Conservation (phyloP, 2,888 invertebrate genomes). For the Cryptus armator region DNA sequence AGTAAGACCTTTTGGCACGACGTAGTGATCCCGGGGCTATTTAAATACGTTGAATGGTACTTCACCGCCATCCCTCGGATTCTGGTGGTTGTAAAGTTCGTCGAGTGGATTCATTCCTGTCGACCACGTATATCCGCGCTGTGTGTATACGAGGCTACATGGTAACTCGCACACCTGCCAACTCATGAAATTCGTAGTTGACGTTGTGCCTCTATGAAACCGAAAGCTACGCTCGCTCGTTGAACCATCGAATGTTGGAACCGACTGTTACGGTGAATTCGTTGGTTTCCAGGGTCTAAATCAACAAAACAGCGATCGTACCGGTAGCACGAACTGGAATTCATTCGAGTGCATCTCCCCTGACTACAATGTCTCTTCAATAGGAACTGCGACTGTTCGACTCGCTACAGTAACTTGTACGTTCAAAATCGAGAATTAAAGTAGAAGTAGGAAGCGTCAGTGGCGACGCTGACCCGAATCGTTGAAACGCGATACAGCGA, state of each 20-base stretch:
- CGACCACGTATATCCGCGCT: neutral
- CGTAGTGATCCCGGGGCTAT: slow-evolving; percentile 34
- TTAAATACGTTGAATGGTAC: slow-evolving; percentile 50
- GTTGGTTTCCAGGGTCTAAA: neutral
- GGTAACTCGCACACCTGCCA: slow-evolving; percentile 10
- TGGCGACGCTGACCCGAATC: slow-evolving; percentile 40
- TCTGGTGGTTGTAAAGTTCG: slow-evolving; percentile 30
- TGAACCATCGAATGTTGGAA: neutral
- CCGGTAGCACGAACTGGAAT: slow-evolving; percentile 6
- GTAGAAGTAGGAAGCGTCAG: neutral
- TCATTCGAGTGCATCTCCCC: slow-evolving; percentile 43
- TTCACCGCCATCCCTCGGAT: neutral
- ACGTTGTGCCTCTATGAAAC: slow-evolving; percentile 23
- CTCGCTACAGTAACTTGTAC: neutral
- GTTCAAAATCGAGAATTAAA: slow-evolving; percentile 2
- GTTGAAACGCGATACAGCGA: slow-evolving; percentile 14
- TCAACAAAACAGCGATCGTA: slow-evolving; percentile 3
- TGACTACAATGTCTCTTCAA: slow-evolving; percentile 22
- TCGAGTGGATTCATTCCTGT: slow-evolving; percentile 38
- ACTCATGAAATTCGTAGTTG: slow-evolving; percentile 46
- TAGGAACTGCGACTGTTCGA: neutral
- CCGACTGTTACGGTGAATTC: neutral
- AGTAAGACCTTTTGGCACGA: slow-evolving; percentile 12
- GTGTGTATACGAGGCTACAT: neutral
- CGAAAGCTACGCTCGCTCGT: neutral